Conservation (phyloP, 2,797 vertebrate species). For the Schizothorax lantsangensis region DNA sequence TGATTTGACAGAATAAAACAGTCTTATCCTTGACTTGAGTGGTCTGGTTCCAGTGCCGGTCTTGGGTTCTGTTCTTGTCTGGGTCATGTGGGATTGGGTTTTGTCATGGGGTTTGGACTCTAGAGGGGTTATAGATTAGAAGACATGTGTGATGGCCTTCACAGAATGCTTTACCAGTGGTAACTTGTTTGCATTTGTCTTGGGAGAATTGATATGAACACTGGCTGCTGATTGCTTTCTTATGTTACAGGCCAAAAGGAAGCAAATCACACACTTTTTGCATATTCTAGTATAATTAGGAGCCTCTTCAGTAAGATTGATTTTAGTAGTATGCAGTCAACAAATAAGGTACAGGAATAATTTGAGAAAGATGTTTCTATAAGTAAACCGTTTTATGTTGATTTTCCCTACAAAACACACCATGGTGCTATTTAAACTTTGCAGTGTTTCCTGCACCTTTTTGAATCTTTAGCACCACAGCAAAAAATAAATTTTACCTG, state of each 20-base stretch:
- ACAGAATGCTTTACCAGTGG: background rate
- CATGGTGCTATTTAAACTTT: background rate
- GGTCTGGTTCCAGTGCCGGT: background rate
- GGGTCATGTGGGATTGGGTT: background rate
- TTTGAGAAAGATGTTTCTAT: background rate
- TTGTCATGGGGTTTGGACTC: background rate
- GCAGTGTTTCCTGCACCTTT: background rate
- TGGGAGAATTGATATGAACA: background rate
- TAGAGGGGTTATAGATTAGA: background rate
- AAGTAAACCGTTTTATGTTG: background rate
- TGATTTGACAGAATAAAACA: background rate
- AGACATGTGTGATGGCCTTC: background rate
- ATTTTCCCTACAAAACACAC: background rate
- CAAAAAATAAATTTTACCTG: background rate
- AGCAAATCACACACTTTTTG: background rate
- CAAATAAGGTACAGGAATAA: background rate
- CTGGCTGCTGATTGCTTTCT: background rate
- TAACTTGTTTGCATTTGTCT: constrained; percentile 12
- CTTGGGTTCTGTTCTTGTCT: background rate
- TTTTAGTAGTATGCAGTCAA: constrained; percentile 17
- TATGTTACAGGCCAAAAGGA: background rate
- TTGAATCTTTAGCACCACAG: background rate
- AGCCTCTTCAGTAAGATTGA: background rate
- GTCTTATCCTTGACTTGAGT: background rate
- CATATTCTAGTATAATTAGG: background rate